Conservation (phyloP, 2,797 vertebrate species). For the Crax fasciolata region DNA sequence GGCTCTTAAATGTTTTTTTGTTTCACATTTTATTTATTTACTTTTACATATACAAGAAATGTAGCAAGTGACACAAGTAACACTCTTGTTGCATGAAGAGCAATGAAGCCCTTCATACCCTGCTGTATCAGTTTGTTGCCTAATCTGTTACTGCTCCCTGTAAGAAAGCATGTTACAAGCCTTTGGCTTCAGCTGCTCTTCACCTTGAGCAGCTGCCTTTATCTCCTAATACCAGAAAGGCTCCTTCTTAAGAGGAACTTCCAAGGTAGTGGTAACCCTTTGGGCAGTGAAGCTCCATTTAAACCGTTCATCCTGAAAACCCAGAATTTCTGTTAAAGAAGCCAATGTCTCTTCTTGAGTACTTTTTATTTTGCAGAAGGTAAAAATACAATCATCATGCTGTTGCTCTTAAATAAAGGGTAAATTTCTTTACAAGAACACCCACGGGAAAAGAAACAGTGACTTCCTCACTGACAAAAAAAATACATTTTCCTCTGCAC, state of each 20-base stretch:
- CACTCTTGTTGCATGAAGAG: neutral
- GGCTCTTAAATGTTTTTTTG: neutral
- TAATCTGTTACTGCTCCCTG: neutral
- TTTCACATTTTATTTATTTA: neutral
- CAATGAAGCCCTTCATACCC: neutral
- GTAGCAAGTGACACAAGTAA: neutral
- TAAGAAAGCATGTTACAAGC: neutral
- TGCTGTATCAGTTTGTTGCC: neutral
- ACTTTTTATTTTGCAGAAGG: neutral
- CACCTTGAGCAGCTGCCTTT: neutral
- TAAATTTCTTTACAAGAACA: constrained; percentile 24
- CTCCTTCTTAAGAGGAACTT: constrained; percentile 1
- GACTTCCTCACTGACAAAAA: neutral
- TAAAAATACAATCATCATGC: neutral
- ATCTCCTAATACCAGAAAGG: neutral
- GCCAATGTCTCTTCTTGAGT: neutral
- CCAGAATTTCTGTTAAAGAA: neutral
- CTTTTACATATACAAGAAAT: neutral
- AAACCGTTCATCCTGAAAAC: neutral
- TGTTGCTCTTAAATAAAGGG: neutral
- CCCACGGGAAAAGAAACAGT: neutral
- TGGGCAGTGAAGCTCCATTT: neutral
- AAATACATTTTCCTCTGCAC: neutral
- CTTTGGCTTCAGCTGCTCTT: neutral
- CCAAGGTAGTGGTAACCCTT: neutral